These are phyloP conservation scores for Melanotaenia pygmaea DNA, from an alignment of 2,797 vertebrate genomes.

Conservation along the genomic window DNA sequence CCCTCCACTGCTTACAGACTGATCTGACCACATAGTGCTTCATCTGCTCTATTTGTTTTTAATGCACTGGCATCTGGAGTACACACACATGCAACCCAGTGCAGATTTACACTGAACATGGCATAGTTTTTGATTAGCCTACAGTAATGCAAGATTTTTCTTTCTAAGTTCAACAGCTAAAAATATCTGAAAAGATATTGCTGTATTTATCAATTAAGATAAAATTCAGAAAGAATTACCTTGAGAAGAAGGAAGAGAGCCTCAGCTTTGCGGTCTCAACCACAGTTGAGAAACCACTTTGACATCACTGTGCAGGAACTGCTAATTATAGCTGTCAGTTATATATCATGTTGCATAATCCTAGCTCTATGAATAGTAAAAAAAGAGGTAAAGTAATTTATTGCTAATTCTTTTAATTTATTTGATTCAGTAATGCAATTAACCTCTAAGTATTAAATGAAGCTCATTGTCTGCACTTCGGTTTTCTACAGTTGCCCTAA, in stretches of 20 bases:
- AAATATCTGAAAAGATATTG: background rate
- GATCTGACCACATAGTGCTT: conserved; percentile 41
- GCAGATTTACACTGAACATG: background rate
- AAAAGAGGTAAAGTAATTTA: background rate
- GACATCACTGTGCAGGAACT: background rate
- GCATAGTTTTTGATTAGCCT: background rate
- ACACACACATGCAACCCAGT: background rate
- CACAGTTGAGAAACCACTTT: background rate
- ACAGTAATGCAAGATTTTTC: background rate
- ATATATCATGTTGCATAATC: background rate
- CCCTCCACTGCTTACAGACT: background rate
- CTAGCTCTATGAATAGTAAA: background rate
- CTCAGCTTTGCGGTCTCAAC: background rate
- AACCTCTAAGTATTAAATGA: background rate
- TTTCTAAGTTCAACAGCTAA: background rate
- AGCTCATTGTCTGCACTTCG: background rate
- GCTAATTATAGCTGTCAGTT: background rate
- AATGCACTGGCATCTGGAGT: conserved; percentile 1
- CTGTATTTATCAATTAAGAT: background rate
- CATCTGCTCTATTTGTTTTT: conserved; percentile 22
- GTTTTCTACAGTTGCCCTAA: background rate
- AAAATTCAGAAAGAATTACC: background rate
- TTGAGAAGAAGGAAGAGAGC: background rate
- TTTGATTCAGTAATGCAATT: background rate
- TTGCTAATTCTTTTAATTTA: background rate